Conservation (phyloP, 2,797 vertebrate genomes). For the Poeciliopsis presidionis region DNA sequence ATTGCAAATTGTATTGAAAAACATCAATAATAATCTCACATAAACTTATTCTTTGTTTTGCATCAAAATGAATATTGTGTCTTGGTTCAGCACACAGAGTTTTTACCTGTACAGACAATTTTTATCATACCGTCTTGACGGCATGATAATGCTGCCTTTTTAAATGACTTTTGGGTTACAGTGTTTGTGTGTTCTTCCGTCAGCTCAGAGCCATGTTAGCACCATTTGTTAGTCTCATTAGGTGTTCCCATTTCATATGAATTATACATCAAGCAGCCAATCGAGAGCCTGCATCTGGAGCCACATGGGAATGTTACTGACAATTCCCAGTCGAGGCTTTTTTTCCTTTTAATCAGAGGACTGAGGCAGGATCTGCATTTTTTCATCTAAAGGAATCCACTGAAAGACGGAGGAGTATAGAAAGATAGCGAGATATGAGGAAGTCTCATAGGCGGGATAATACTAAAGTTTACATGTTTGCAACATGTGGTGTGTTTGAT, state of each 20-base stretch:
- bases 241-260: constrained; percentile 67
- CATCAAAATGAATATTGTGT: background rate
- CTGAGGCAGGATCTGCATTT: constrained; percentile 54
- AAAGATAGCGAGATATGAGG: background rate
- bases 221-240: constrained; percentile 75
- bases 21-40: background rate
- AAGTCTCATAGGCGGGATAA: constrained; percentile 18
- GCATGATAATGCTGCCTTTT: constrained; percentile 17
- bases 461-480: constrained; percentile 16
- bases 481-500: background rate
- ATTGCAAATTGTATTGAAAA: background rate
- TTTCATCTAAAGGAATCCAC: constrained; percentile 41
- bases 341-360: constrained; percentile 68
- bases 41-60: background rate
- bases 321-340: constrained; percentile 57
- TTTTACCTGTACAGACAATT: background rate
- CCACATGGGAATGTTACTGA: constrained; percentile 60
- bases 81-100: background rate
- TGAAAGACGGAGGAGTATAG: constrained; percentile 17
- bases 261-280: constrained; percentile 79
- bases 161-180: constrained; percentile 20
- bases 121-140: constrained; percentile 1
- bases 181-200: constrained; percentile 16
- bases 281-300: constrained; percentile 61
- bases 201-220: constrained; percentile 60